Base-by-base conservation (phyloP, 2,888 invertebrate genomes). In the Sussaba pulchella region DNA sequence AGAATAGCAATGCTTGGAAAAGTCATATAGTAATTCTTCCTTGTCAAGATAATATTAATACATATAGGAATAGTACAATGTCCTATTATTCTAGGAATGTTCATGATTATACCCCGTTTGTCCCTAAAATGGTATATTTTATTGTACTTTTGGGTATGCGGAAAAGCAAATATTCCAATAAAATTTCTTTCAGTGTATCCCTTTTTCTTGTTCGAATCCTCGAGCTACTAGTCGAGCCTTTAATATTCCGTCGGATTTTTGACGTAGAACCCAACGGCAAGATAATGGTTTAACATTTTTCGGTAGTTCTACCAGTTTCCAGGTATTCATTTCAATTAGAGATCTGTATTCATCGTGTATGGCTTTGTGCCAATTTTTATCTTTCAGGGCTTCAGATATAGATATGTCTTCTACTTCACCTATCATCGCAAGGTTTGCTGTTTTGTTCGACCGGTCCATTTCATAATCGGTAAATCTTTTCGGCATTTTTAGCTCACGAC, bases 161-260 rank as follows among this genome's bases (percentile, higher is more conserved):
- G n/a, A n/a, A n/a, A n/a, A n/a, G n/a, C n/a, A n/a, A n/a, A n/a
- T n/a, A n/a, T n/a, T n/a, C n/a, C n/a, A n/a, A n/a, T n/a, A n/a
- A n/a, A n/a, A n/a, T n/a, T n/a, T n/a, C n/a, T n/a, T n/a, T n/a
- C n/a, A n/a, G n/a, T n/a, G n/a, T n/a, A 82, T 82, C 1, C 81
- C 87, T 72, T 81, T 78, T 63, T 78, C 74, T 78, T 89, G 88
- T 57, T 86, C 83, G 80, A 85, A 88, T 5, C 87, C 85, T 69
- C 83, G 82, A 12, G 80, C 87, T 19, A 89, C 88, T 17, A 85
- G 50, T 69, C 83, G 75, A n/a, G 85, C 87, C 64, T 87, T 88
- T 5, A 69, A 59, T 24, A 70, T 61, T 41, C 83, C 86, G 81
- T 87, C 82, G 59, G 67, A 47, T 59, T 86, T 88, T 71, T 82